Percentiles rank a stretch among this genome's conserved stretches.
Evolutionary conservation across 2,888 invertebrate species (phyloP).

Genomic region (Drosophila seclusa): DNA sequence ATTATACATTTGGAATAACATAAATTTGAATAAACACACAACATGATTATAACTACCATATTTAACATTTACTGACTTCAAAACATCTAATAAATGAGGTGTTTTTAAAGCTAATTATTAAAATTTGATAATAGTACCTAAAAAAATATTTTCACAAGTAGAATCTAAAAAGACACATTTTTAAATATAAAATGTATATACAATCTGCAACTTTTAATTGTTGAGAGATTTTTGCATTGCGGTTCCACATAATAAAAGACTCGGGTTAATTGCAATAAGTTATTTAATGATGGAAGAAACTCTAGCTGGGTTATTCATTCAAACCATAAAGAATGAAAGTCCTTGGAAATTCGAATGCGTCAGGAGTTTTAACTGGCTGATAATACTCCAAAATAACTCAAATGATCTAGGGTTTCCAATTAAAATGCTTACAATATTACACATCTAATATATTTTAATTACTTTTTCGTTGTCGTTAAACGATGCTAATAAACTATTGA

Average conservation of each 20-base stretch:
- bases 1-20: not conserved
- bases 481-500: constrained; percentile 66
- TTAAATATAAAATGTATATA: not conserved
- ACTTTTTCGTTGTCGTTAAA: constrained; percentile 62
- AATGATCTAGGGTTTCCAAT: constrained; percentile 35
- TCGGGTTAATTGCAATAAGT: not conserved
- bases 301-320: not conserved
- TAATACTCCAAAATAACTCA: not conserved
- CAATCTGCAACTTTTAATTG: not conserved
- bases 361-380: not conserved
- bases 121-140: not conserved
- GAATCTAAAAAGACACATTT: not conserved
- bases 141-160: not conserved
- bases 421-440: constrained; percentile 49
- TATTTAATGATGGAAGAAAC: not conserved
- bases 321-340: not conserved
- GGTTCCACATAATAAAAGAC: not conserved
- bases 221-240: not conserved
- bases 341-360: not conserved
- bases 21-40: not conserved
- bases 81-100: not conserved
- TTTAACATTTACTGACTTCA: not conserved
- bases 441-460: constrained; percentile 60
- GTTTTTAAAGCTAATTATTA: not conserved
- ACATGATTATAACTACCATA: not conserved